A percentile compares a stretch with the other conserved stretches of the same genome.
Evolutionary conservation across 1,140 invertebrate species (phyloP).

Genomic region (Thalassaphorura encarpata): DNA sequence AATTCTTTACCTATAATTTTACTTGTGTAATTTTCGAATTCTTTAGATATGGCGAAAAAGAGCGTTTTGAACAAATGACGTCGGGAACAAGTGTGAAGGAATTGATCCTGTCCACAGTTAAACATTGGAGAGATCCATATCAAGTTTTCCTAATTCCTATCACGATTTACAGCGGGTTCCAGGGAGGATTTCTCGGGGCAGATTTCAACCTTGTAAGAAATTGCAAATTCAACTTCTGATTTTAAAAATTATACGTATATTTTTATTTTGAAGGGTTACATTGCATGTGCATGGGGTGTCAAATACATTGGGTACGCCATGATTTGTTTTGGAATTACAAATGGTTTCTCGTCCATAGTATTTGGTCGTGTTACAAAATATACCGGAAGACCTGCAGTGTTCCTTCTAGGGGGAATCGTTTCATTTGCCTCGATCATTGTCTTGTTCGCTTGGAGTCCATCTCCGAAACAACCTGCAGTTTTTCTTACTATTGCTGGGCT

Average conservation of each 20-base stretch:
- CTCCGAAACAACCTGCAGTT: slow-evolving; percentile 57
- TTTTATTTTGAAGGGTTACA: slow-evolving; percentile 13
- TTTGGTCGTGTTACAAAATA: slow-evolving; percentile 87
- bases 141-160: slow-evolving; percentile 87
- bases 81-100: slow-evolving; percentile 63
- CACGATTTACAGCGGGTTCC: slow-evolving; percentile 91
- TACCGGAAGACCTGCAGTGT: slow-evolving; percentile 75
- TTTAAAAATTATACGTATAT: too few species aligned
- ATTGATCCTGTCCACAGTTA: slow-evolving; percentile 72
- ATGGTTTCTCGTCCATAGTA: slow-evolving; percentile 72
- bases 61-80: slow-evolving; percentile 46
- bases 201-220: slow-evolving; percentile 62
- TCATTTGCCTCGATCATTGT: slow-evolving; percentile 46
- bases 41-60: slow-evolving; percentile 66
- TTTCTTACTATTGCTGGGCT: slow-evolving; percentile 64
- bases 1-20: neutral
- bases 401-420: slow-evolving; percentile 58
- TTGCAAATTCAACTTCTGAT: too few species aligned
- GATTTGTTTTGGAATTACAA: slow-evolving; percentile 80
- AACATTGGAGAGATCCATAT: slow-evolving; percentile 78
- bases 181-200: slow-evolving; percentile 89
- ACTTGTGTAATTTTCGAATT: neutral
- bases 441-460: slow-evolving; percentile 74
- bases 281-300: slow-evolving; percentile 81
- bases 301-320: slow-evolving; percentile 86